Evolutionary conservation across 2,797 vertebrate genomes (phyloP).

Genomic region (Tragopan temminckii): DNA sequence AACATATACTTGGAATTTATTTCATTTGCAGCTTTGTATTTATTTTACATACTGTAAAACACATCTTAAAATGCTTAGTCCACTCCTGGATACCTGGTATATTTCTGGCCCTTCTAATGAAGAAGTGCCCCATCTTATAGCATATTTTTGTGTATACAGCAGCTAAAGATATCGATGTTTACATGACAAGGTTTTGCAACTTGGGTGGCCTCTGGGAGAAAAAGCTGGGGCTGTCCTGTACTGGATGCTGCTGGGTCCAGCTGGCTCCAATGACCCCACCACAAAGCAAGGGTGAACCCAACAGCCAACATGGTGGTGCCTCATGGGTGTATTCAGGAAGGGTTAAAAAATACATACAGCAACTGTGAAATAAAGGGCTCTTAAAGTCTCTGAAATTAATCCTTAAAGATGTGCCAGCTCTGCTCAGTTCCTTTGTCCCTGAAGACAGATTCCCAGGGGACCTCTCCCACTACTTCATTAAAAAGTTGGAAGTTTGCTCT

Average conservation of each 20-base stretch:
- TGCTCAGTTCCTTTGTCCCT: no score
- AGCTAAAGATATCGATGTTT: background rate
- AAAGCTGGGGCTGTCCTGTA: accelerated
- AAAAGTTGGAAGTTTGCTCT: no score
- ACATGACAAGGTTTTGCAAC: accelerated
- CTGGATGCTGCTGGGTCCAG: background rate
- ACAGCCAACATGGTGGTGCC: accelerated
- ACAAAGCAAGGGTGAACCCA: accelerated
- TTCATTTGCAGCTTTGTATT: background rate
- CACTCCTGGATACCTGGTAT: background rate
- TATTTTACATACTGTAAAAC: background rate
- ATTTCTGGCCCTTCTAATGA: background rate
- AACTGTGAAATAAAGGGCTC: background rate
- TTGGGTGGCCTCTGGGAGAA: background rate
- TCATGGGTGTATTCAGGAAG: background rate
- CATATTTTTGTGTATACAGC: accelerated
- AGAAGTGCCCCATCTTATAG: background rate
- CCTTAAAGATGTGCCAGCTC: no score
- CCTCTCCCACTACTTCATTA: no score
- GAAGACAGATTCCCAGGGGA: no score
- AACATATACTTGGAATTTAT: background rate
- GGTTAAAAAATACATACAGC: background rate
- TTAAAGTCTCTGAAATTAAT: no score
- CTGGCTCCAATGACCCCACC: accelerated
- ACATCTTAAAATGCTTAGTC: background rate